Evolutionary conservation across 2,113 vertebrate genomes (phyloP).

Genomic region (Phalacrocorax carbo): DNA sequence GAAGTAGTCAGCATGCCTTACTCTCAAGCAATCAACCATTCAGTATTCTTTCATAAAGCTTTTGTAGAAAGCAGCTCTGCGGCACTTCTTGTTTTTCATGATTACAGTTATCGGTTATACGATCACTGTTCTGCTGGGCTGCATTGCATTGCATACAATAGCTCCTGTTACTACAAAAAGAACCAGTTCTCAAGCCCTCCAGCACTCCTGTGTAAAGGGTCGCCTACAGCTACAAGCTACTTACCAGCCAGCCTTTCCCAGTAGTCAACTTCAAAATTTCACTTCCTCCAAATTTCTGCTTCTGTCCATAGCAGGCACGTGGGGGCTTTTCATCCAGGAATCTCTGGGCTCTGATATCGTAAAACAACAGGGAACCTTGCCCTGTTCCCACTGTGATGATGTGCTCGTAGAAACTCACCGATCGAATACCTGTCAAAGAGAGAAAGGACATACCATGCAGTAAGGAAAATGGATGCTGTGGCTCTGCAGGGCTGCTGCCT

Average conservation of each 20-base stretch:
- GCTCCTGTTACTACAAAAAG: not conserved
- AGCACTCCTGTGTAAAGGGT: not conserved
- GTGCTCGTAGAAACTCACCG: constrained; percentile 98
- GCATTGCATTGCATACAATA: not conserved
- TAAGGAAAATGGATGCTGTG: not conserved
- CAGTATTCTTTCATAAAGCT: not conserved
- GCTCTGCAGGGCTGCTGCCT: not conserved
- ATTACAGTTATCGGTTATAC: not conserved
- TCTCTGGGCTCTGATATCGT: constrained; percentile 93
- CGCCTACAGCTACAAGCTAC: not conserved
- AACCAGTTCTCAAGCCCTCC: accelerated
- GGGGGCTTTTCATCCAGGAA: constrained; percentile 86
- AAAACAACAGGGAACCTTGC: constrained; percentile 94
- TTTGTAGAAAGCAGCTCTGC: not conserved
- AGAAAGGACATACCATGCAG: not conserved
- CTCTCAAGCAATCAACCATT: not conserved
- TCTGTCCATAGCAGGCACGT: constrained; percentile 70
- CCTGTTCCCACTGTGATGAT: constrained; percentile 98
- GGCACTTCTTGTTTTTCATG: not conserved
- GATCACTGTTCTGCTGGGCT: not conserved
- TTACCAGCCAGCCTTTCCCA: constrained; percentile 96
- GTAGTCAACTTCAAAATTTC: constrained; percentile 92
- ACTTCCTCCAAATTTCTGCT: constrained; percentile 79
- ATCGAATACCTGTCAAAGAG: constrained; percentile 86
- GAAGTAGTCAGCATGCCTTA: not conserved